A percentile compares a stretch with the other conserved stretches of the same genome.
These are phyloP conservation scores for Schizotus pectinicornis DNA, from an alignment of 2,888 invertebrate species.

Conservation along the genomic window DNA sequence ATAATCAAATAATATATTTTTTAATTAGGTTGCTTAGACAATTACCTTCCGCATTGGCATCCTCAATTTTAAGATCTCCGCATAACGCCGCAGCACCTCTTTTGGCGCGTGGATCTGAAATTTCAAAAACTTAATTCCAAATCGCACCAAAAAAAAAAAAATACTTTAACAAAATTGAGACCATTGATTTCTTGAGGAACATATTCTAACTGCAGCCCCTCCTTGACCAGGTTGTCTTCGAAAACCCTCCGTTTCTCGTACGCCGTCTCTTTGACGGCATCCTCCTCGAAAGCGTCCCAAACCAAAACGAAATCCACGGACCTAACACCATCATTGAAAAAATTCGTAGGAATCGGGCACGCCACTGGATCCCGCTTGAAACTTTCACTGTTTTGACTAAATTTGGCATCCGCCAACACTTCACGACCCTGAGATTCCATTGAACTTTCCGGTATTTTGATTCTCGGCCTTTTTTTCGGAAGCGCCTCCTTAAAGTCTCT, in stretches of 20 bases:
- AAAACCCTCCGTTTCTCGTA: slow-evolving; percentile 66
- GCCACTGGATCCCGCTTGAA: slow-evolving; percentile 27
- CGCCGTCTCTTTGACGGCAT: slow-evolving; percentile 57
- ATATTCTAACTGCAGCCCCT: slow-evolving; percentile 77
- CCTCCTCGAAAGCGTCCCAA: slow-evolving; percentile 69
- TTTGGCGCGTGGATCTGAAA: slow-evolving; percentile 83
- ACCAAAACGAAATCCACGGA: slow-evolving; percentile 81
- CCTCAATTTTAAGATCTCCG: slow-evolving; percentile 89
- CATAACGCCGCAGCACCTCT: slow-evolving; percentile 82
- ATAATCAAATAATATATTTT: background rate
- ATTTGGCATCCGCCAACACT: slow-evolving; percentile 9
- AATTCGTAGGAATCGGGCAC: slow-evolving; percentile 64
- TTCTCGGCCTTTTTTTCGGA: slow-evolving; percentile 16
- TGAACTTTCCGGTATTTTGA: slow-evolving; percentile 7
- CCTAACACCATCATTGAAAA: slow-evolving; percentile 73
- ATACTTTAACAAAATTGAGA: slow-evolving; percentile 78
- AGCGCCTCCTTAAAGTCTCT: slow-evolving; percentile 31
- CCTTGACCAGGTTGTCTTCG: slow-evolving; percentile 73
- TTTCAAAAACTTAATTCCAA: slow-evolving; percentile 17
- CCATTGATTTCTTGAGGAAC: slow-evolving; percentile 71
- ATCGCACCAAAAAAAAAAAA: slow-evolving; percentile 7
- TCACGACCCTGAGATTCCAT: slow-evolving; percentile 10
- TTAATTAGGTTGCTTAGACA: slow-evolving; percentile 5
- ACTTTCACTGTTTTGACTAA: slow-evolving; percentile 19
- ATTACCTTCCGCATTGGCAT: slow-evolving; percentile 91